These are phyloP conservation scores for Nomada flava DNA, from an alignment of 2,888 invertebrate genomes.

Conservation along the genomic window DNA sequence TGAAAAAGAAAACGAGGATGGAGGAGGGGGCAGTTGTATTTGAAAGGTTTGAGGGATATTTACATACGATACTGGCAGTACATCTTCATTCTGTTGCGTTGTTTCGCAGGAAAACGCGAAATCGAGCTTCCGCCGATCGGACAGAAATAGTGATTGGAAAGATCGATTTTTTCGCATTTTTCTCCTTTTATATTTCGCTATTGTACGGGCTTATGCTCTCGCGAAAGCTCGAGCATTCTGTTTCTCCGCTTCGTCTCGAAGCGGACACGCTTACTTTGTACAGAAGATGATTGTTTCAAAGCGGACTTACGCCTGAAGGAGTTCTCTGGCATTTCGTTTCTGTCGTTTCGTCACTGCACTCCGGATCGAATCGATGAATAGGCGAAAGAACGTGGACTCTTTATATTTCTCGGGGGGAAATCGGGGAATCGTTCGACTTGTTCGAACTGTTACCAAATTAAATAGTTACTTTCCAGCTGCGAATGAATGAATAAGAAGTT, in stretches of 20 bases:
- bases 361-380: conserved; percentile 6
- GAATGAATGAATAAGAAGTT: not conserved
- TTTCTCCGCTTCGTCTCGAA: conserved; percentile 12
- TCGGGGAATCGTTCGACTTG: not conserved
- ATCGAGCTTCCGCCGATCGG: conserved; percentile 19
- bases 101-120: conserved; percentile 45
- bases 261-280: conserved; percentile 40
- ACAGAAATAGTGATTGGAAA: not conserved
- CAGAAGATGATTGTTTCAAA: conserved; percentile 26
- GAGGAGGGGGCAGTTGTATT: conserved; percentile 26
- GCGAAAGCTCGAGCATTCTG: not conserved
- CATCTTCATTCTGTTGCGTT: conserved; percentile 54
- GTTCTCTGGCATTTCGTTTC: conserved; percentile 26
- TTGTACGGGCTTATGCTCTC: not conserved
- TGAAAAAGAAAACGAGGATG: conserved; percentile 48
- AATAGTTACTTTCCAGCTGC: not conserved
- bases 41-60: conserved; percentile 68
- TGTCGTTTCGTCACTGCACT: conserved; percentile 11
- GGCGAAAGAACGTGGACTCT: not conserved
- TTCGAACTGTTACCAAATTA: not conserved
- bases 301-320: conserved; percentile 11
- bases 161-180: conserved; percentile 20
- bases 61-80: conserved; percentile 82
- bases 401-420: not conserved
- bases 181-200: not conserved